Evolutionary conservation across 2,797 vertebrate species (phyloP).

Genomic region (Paratrypauchen microcephalus): DNA sequence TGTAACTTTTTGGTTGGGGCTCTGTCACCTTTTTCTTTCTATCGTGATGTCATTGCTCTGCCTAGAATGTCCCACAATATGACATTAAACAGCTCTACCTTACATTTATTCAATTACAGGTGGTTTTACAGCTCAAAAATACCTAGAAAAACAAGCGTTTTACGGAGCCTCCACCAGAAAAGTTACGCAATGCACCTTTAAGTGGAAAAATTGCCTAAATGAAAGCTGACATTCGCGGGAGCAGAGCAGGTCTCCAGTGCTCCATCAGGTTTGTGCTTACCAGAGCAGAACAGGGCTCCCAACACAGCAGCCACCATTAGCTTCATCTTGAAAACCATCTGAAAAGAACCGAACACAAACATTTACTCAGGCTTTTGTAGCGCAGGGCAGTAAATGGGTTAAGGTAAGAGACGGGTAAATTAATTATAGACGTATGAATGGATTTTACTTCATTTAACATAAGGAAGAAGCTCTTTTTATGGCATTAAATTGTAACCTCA

Average conservation of each 20-base stretch:
- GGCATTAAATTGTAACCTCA: neutral
- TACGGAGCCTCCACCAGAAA: too few relatives aligned
- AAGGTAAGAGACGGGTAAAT: neutral
- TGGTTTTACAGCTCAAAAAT: too few relatives aligned
- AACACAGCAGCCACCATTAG: constrained; percentile 53
- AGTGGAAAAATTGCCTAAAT: neutral
- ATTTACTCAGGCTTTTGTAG: constrained; percentile 16
- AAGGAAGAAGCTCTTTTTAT: neutral
- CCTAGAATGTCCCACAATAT: too few relatives aligned
- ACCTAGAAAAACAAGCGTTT: too few relatives aligned
- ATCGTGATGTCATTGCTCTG: too few relatives aligned
- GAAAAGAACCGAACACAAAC: constrained; percentile 31
- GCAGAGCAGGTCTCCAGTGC: constrained; percentile 34
- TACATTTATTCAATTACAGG: too few relatives aligned
- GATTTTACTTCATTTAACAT: neutral
- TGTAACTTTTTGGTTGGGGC: too few relatives aligned
- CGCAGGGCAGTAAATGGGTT: neutral
- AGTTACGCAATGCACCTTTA: too few relatives aligned
- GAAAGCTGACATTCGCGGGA: constrained; percentile 17
- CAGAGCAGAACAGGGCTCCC: constrained; percentile 64
- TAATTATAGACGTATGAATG: neutral
- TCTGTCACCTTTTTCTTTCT: too few relatives aligned
- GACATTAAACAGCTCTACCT: too few relatives aligned
- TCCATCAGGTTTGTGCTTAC: constrained; percentile 64
- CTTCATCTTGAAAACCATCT: constrained; percentile 67